These are phyloP conservation scores for Busseola fusca DNA, from an alignment of 2,888 invertebrate species.

Conservation along the genomic window DNA sequence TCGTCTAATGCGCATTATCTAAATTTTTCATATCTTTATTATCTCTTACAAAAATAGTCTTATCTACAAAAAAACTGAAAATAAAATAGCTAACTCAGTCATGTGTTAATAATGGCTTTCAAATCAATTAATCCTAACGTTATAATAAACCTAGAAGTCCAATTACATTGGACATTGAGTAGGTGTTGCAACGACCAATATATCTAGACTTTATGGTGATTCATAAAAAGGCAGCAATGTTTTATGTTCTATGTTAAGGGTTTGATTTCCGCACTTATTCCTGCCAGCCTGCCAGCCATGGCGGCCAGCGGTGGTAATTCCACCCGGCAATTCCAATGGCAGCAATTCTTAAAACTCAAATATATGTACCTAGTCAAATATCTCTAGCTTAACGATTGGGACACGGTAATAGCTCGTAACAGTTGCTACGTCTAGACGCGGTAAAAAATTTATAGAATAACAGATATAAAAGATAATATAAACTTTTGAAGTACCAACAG, in stretches of 20 bases:
- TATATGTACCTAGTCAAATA: slow-evolving; percentile 17
- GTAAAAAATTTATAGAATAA: slow-evolving; percentile 13
- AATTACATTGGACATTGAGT: slow-evolving; percentile 25
- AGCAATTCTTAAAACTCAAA: slow-evolving; percentile 44
- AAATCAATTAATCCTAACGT: slow-evolving; percentile 12
- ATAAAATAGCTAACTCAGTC: slow-evolving; percentile 1
- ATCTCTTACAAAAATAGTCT: neutral
- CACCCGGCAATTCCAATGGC: no score
- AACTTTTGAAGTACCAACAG: neutral
- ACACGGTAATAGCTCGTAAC: slow-evolving; percentile 24
- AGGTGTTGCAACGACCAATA: slow-evolving; percentile 17
- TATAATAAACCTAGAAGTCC: slow-evolving; percentile 19
- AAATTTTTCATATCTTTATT: neutral
- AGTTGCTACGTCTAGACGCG: slow-evolving; percentile 53
- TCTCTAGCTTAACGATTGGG: slow-evolving; percentile 28
- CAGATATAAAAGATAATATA: neutral
- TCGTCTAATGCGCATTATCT: neutral
- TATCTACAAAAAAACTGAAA: neutral
- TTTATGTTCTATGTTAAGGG: no score
- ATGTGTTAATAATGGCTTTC: slow-evolving; percentile 29
- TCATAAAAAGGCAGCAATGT: slow-evolving; percentile 46
- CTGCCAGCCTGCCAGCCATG: no score
- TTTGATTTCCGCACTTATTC: no score
- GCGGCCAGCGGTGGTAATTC: no score
- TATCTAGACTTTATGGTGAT: slow-evolving; percentile 40